Percentiles rank a stretch among this genome's conserved stretches.
These are phyloP conservation scores for Leptocoma aspasia DNA, from an alignment of 2,113 vertebrate species.

Conservation along the genomic window DNA sequence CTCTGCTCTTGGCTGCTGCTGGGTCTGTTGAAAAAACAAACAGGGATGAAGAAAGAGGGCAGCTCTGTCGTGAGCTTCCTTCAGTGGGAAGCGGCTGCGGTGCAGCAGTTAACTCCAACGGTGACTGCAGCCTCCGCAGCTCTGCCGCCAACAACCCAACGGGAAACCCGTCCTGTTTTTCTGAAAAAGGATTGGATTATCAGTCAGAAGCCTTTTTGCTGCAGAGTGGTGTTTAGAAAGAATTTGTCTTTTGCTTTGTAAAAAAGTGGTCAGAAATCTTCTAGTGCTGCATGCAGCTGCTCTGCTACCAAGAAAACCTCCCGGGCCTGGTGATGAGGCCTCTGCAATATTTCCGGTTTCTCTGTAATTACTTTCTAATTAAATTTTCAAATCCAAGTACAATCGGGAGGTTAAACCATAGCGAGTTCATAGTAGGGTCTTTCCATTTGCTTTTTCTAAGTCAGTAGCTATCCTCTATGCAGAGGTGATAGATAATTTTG, in stretches of 20 bases:
- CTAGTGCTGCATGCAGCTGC: not conserved
- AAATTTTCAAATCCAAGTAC: slow-evolving; percentile 7
- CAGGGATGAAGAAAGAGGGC: slow-evolving; percentile 20
- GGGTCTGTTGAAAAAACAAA: slow-evolving; percentile 43
- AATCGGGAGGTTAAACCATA: not conserved
- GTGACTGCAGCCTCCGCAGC: not conserved
- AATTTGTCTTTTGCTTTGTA: not conserved
- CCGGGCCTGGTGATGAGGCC: not conserved
- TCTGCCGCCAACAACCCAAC: not conserved
- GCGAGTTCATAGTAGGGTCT: not conserved
- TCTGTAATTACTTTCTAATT: slow-evolving; percentile 37
- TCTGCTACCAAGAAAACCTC: slow-evolving; percentile 23
- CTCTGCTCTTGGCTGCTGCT: not conserved
- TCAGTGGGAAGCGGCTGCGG: not conserved
- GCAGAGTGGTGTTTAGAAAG: not conserved
- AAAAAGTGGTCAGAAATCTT: not conserved
- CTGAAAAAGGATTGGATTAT: not conserved
- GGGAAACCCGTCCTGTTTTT: not conserved
- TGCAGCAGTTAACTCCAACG: not conserved
- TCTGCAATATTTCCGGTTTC: not conserved
- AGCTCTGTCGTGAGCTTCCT: not conserved
- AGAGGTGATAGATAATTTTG: not conserved
- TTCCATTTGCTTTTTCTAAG: not conserved
- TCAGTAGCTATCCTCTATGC: not conserved
- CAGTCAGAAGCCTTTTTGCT: not conserved